Evolutionary conservation across 2,888 invertebrate genomes (phyloP), one percentile per base, ranked within the genome.

Genomic region (Scelioninae gen. 1): DNA sequence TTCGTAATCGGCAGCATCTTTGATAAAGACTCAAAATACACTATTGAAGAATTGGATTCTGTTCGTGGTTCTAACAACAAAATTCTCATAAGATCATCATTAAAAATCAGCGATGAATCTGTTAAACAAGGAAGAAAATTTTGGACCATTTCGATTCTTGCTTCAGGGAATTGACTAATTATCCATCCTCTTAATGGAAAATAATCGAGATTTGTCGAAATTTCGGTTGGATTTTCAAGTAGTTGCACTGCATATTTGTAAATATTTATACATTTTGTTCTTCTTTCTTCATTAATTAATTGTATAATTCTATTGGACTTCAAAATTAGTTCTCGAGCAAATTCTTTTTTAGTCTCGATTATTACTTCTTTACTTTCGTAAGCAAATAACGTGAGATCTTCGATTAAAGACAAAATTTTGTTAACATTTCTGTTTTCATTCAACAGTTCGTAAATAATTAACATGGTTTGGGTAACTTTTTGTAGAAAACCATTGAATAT

Each of bases 101-200:
- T 62, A 0, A 55, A 43, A 9, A 43, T 10, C 49, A 74, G 72
- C 13, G 85, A 83, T 58, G 74, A 77, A 31, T 88, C 85, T 0
- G 86, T 85, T 29, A 92, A 38, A 40, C 89, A 90, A 34, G 89
- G 58, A 2, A 91, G 79, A 77, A 92, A 92, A 84, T 87, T 86
- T 43, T 86, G 79, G 4, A 92, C 75, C 32, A 92, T 85, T 32
- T 78, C 72, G 0, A 85, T 86, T 62, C 89, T 91, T 6, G 86
- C 83, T n/a, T 90, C 85, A 15, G 75, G 62, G 13, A 92, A 80
- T 53, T 91, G 86, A 11, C 69, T 40, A 0, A 90, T 56, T 40
- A 92, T 89, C 92, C 92, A 92, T 0, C 34, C 29, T 69, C 88
- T 87, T 31, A 92, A 77, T 8, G 87, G 80, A 40, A 62, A n/a